phyloP scores from a whole-genome alignment of 2,888 invertebrate genomes.

The Phaonia tiefii region DNA sequence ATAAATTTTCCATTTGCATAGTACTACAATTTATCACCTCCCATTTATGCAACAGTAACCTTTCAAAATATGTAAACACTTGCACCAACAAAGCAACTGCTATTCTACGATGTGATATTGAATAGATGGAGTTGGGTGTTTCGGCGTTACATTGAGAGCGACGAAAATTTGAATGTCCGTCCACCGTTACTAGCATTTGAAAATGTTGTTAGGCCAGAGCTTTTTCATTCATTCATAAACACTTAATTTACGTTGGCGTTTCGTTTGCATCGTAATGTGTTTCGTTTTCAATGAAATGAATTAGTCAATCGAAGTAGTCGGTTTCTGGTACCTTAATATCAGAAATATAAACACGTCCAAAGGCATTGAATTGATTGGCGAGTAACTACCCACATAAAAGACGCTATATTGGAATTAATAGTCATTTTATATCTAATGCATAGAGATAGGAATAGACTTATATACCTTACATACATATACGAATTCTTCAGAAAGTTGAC shows the following conservation, averaged over 20 bases:
- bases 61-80: background rate
- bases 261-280: constrained; percentile 14
- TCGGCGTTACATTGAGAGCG: no score
- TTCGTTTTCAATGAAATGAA: constrained; percentile 6
- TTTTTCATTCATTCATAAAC: constrained; percentile 27
- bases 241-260: constrained; percentile 20
- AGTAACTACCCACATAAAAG: constrained; percentile 11
- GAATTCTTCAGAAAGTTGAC: background rate
- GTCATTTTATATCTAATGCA: background rate
- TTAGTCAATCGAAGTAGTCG: no score
- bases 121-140: no score
- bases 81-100: no score
- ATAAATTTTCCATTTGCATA: no score
- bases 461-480: no score
- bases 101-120: background rate
- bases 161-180: no score
- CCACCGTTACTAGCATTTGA: background rate
- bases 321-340: no score
- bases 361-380: constrained; percentile 21
- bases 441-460: no score
- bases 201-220: no score
- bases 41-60: no score
- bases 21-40: no score
- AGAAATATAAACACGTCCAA: background rate
- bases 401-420: constrained; percentile 2